These are phyloP conservation scores for Pentamera pediparva DNA, from an alignment of 53 echinoderm and acorn worm genomes.

Conservation along the genomic window DNA sequence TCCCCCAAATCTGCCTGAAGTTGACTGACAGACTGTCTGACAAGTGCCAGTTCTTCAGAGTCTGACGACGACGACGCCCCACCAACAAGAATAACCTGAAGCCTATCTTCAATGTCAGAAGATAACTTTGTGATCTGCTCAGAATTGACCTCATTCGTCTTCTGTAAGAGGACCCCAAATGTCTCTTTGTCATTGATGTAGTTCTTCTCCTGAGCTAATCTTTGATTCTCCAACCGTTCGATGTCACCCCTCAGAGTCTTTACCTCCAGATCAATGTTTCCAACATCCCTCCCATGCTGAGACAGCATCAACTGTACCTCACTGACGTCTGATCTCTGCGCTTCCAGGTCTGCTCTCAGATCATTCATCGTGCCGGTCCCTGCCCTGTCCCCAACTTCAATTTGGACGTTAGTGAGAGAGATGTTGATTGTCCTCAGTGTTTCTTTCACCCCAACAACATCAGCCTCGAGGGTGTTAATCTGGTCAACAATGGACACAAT, in stretches of 20 bases:
- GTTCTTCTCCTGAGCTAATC: background rate
- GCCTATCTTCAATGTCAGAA: background rate
- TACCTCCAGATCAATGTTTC: background rate
- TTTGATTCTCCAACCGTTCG: too few species aligned
- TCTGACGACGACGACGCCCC: background rate
- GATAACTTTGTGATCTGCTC: background rate
- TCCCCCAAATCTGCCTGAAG: background rate
- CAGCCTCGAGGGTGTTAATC: slow-evolving; percentile 24
- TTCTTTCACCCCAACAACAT: background rate
- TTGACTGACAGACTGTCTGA: background rate
- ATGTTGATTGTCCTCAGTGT: background rate
- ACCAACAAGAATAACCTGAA: background rate
- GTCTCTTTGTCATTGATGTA: background rate
- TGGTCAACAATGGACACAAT: background rate
- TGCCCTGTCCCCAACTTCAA: background rate
- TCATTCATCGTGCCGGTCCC: background rate
- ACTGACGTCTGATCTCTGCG: background rate
- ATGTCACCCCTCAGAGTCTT: background rate
- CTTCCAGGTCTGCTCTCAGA: background rate
- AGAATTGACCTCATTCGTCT: background rate
- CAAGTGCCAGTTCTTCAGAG: background rate
- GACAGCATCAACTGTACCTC: background rate
- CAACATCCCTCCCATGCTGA: background rate
- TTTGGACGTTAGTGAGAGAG: background rate
- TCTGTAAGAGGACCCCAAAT: background rate